Evolutionary conservation across 2,888 invertebrate genomes (phyloP), one percentile per base, ranked within the genome.

Genomic region (Thumatha senex): DNA sequence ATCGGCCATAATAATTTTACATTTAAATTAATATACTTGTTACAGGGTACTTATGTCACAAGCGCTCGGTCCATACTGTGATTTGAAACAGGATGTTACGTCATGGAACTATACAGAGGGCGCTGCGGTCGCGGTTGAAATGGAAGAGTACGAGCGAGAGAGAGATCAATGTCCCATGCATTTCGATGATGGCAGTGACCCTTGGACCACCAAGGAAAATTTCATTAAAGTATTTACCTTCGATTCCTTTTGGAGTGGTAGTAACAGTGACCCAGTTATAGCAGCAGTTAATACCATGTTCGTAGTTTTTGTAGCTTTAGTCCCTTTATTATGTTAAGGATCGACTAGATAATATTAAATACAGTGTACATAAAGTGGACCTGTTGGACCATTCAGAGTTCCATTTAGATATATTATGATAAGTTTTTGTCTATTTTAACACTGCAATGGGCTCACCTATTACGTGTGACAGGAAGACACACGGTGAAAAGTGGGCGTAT

Each of bases 131-230:
- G 95, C 97, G 38, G 87, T 99, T 13, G 96, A 96, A 74, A 96
- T 99, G 94, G 94, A 95, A 62, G 99, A 98, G 86, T 97, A 96
- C 73, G 98, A 98, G 85, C 92, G 98, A 89, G 96, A 98, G 87
- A 94, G 98, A 67, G 99, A 99, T 90, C 97, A 97, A 75, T 99
- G 99, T 81, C 99, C 99, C 0, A 98, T 99, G 97, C 95, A 96
- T 80, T 99, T 98, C 77, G 98, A 99, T 75, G 98, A 98, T 77
- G 99, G 99, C 8, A 91, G 93, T 39, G 94, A 98, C 86, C 98
- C 98, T 0, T 98, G 96, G 96, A 72, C 92, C 1, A 90, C 93
- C 47, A 93, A 94, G 18, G 96, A 96, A 73, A 95, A 94, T 72
- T 94, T 92, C 46, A 93, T 96, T 29, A 95, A 95, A 80, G 86